Evolutionary conservation across 2,797 vertebrate species (phyloP), one percentile per base, ranked within the genome.

Genomic region (Oceanodroma leucorhoa): DNA sequence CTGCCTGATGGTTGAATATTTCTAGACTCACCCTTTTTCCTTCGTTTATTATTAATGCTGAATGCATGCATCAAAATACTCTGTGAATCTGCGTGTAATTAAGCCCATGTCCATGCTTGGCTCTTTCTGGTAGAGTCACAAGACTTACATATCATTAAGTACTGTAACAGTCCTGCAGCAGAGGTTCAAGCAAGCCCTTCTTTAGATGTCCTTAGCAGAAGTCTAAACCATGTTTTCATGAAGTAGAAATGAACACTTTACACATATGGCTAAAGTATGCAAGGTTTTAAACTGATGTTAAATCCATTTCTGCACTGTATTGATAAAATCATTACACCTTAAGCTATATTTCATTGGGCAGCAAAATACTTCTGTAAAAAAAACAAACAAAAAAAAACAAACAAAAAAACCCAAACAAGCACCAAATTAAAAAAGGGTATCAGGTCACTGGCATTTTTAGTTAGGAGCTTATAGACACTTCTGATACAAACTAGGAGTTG

Each of bases 141-240:
- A 58, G 27, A 22, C 48, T 71, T 76, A 2, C 7, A 0, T 34
- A 13, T 66, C 0, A 0, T 75, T 83, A 64, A 61, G 29, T 46
- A 22, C 29, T 61, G 6, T 27, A 36, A 55, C 27, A 78, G 53
- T 83, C 29, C 40, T 78, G 45, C 41, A 72, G 70, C 58, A 79
- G 91, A 64, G 15, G 4, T 87, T 86, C 53, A 26, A 32, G 34
- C 16, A 83, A 92, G 11, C 30, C 26, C 8, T n/a, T 43, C 54
- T 62, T 3, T 46, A 66, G 67, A 51, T 83, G 24, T 71, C 16
- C 18, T 51, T 54, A 50, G 27, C 22, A 12, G 17, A 86, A 81
- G 30, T 70, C 41, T 65, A 46, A 86, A 32, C 24, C 6, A 1
- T n/a, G 6, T 90, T 77, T 76, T 82, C 18, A 3, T 79, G 30